Evolutionary conservation across 1,140 invertebrate genomes (phyloP), one percentile per base, ranked within the genome.

Genomic region (Drosophila sproati): DNA sequence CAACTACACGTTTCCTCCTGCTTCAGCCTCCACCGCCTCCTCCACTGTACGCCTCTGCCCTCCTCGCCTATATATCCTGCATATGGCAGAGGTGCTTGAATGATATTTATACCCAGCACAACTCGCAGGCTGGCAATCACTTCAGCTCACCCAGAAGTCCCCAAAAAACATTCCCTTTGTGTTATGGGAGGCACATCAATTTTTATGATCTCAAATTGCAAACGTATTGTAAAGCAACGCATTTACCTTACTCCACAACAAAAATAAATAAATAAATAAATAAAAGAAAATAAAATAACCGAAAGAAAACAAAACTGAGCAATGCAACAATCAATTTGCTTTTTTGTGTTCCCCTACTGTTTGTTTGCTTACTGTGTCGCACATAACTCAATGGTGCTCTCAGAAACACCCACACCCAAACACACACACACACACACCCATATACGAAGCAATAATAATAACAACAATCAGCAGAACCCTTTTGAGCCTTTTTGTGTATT

Each of bases 161-260:
- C 43, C 20, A 20, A 20, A 20, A 20, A 20, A 56, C 43, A 41
- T 12, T 41, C 28, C 10, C 4, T 29, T 12, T 48, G 31, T 59
- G 41, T 20, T 67, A 39, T 67, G 57, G 57, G 64, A 55, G 61
- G 66, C 64, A 70, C 71, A 81, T 90, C 71, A 71, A 81, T 81
- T 89, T 89, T 90, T 89, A 89, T 90, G 86, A 89, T 89, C 86
- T 80, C 75, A 80, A 89, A 89, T 89, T 73, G 77, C 73, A 73
- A 79, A 79, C 55, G 69, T 73, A 77, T 79, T 88, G 80, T 73
- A 72, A 64, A 59, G 59, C 43, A 72, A 62, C 63, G 54, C 31
- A 55, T 50, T 54, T 47, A 47, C 59, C 45, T 32, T 45, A 34
- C 56, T 3, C 10, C 29, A 34, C 3, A 4, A 20, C n/a, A 52